Percentiles rank a stretch among this genome's conserved stretches.
phyloP scores from a whole-genome alignment of 1,140 invertebrate genomes.

The Hirudo medicinalis region DNA sequence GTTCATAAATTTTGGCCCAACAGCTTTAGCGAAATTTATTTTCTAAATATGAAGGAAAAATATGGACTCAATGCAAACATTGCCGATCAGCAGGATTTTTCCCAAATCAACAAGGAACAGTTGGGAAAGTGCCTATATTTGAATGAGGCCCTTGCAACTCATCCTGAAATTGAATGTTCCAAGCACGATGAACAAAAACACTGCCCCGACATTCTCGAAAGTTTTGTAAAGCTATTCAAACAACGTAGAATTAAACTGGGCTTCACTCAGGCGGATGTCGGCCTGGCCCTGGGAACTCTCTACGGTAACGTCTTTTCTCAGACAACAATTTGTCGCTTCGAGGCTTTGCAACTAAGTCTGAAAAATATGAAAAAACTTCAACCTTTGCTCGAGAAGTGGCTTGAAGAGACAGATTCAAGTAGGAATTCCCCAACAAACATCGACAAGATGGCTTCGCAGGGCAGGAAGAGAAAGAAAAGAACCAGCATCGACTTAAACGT shows the following conservation, averaged over 20 bases:
- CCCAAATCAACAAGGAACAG: too few relatives aligned
- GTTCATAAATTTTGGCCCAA: too few relatives aligned
- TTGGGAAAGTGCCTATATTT: too few relatives aligned
- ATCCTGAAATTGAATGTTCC: too few relatives aligned
- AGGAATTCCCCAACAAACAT: conserved; percentile 91
- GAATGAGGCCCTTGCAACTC: too few relatives aligned
- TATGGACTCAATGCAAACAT: too few relatives aligned
- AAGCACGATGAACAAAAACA: too few relatives aligned
- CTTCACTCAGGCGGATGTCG: conserved; percentile 85
- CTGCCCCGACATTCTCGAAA: conserved; percentile 73
- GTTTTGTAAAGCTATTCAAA: conserved; percentile 98
- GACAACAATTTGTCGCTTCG: conserved; percentile 98
- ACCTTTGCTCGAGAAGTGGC: conserved; percentile 93
- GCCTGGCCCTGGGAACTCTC: conserved; percentile 85
- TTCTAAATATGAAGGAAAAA: too few relatives aligned
- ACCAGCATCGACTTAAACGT: conserved; percentile 97
- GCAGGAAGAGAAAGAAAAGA: conserved; percentile 92
- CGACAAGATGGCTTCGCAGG: conserved; percentile 93
- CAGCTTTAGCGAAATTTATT: too few relatives aligned
- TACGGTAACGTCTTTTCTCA: conserved; percentile 99
- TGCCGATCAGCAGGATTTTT: too few relatives aligned
- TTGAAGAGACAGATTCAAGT: conserved; percentile 91
- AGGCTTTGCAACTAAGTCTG: conserved; percentile 94
- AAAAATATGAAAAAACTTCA: conserved; percentile 99
- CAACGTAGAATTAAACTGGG: conserved; percentile 94